Conservation (phyloP, 1,140 invertebrate genomes). For the Drosophila parabipectinata region DNA sequence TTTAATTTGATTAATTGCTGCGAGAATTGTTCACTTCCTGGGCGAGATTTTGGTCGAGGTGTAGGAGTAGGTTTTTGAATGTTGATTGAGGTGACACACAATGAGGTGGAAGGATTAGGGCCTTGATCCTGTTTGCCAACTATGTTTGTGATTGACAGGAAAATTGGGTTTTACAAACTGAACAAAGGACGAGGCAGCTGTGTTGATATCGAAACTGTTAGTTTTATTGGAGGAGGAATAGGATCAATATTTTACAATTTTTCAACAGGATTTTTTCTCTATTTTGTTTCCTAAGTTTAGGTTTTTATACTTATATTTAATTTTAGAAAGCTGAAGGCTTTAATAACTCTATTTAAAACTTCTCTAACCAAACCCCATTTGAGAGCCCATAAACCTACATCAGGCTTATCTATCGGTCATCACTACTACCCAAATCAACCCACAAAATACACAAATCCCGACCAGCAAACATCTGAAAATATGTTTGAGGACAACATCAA, state of each 20-base stretch:
- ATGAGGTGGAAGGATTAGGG: conserved; percentile 51
- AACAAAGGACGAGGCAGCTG: conserved; percentile 4
- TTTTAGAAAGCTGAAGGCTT: not conserved
- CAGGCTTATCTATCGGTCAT: conserved; percentile 43
- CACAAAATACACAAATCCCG: conserved; percentile 46
- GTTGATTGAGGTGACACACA: conserved; percentile 54
- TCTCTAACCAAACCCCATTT: not conserved
- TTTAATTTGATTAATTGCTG: conserved; percentile 77
- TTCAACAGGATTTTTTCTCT: not conserved
- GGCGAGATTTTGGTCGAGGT: conserved; percentile 4
- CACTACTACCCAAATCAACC: conserved; percentile 52
- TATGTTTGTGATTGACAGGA: conserved; percentile 35
- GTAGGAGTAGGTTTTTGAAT: conserved; percentile 39
- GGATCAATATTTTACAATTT: conserved; percentile 2
- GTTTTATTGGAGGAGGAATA: conserved; percentile 6
- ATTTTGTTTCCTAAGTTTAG: not conserved
- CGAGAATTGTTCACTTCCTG: conserved; percentile 60
- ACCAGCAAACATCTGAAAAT: conserved; percentile 45
- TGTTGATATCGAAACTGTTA: conserved; percentile 3
- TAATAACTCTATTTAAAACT: conserved; percentile 19
- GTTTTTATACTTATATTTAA: not conserved
- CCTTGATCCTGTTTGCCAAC: conserved; percentile 21
- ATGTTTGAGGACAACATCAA: conserved; percentile 47
- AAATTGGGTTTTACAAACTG: conserved; percentile 30
- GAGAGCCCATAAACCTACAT: conserved; percentile 49